phyloP scores from a whole-genome alignment of 2,797 vertebrate species.

The Notolabrus celidotus region DNA sequence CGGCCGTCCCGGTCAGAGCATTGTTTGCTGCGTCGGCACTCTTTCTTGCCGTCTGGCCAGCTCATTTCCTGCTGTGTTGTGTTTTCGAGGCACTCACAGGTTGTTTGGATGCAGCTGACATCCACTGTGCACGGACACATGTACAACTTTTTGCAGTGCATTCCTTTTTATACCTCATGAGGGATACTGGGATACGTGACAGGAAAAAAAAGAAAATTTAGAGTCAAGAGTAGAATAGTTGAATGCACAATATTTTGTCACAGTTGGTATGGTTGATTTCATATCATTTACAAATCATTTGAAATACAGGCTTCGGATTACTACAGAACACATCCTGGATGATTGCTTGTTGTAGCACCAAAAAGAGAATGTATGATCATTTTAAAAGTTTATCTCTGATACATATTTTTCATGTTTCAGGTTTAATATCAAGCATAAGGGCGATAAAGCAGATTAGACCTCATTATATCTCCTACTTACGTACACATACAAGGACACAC shows the following conservation, averaged over 20 bases:
- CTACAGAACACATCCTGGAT: too few species aligned
- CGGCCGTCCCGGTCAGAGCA: constrained; percentile 60
- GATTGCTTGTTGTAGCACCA: too few species aligned
- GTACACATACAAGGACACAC: neutral
- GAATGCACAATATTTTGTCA: too few species aligned
- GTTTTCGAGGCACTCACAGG: constrained; percentile 25
- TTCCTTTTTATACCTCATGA: constrained; percentile 10
- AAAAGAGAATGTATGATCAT: neutral
- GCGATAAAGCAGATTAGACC: constrained; percentile 21
- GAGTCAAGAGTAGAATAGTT: neutral
- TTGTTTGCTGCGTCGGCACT: constrained; percentile 78
- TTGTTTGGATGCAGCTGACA: constrained; percentile 50
- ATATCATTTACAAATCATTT: neutral
- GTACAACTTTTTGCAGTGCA: neutral
- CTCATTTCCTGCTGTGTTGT: constrained; percentile 41
- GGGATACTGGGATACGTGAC: neutral
- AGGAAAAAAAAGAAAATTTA: neutral
- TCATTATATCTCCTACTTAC: constrained; percentile 5
- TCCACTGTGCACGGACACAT: constrained; percentile 2
- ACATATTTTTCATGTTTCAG: constrained; percentile 21
- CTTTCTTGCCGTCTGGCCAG: constrained; percentile 58
- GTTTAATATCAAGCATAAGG: constrained; percentile 12
- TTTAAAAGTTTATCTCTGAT: neutral
- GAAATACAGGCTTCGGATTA: neutral
- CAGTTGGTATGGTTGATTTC: too few species aligned